Conservation (phyloP, 2,888 invertebrate species). For the Pseudococcus viburni region DNA sequence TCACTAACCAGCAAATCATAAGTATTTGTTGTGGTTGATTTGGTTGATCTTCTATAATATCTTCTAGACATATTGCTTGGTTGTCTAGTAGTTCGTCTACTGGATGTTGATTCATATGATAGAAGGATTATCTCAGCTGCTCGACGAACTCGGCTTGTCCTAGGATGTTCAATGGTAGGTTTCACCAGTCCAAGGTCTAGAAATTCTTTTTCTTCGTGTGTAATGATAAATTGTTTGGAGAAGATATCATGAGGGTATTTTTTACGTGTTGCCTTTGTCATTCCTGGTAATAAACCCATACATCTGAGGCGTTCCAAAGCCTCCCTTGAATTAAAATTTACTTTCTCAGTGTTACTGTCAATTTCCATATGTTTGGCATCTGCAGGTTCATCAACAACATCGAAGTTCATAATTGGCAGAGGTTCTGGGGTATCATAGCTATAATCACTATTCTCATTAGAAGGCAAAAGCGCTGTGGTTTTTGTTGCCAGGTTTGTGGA, state of each 20-base stretch:
- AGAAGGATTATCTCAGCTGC: neutral
- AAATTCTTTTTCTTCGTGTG: neutral
- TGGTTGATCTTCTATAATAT: neutral
- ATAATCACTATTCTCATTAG: neutral
- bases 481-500: neutral
- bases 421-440: constrained; percentile 4
- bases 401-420: neutral
- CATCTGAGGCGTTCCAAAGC: neutral
- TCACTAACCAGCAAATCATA: constrained; percentile 5
- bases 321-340: constrained; percentile 9
- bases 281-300: neutral
- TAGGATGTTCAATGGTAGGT: neutral
- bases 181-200: neutral
- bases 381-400: neutral
- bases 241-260: neutral
- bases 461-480: neutral
- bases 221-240: neutral
- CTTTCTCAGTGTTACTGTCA: neutral
- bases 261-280: neutral
- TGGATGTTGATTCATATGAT: neutral
- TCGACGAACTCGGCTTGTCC: neutral
- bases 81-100: neutral
- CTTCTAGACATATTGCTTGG: neutral
- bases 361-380: neutral
- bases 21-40: neutral